Base-by-base conservation (phyloP, 2,113 vertebrate genomes). In the Mastomys natalensis region DNA sequence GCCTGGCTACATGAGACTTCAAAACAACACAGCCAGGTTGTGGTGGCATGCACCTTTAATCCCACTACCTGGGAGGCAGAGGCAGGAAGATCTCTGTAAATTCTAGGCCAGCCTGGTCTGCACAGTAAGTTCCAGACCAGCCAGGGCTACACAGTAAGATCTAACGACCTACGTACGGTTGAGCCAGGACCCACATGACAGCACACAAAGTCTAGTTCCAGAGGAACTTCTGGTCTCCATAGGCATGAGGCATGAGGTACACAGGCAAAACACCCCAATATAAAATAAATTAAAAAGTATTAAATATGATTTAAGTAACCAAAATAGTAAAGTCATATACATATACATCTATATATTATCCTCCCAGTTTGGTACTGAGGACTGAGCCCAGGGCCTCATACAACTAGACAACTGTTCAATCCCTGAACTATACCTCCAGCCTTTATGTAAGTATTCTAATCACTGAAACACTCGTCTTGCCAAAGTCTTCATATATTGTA, bases 401-500 rank as follows among this genome's bases (percentile, higher is more conserved):
- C 4, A 86, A 19, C 34, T 37, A 53, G 62, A 19, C 29, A 68
- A 70, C 7, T 68, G 48, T 34, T 45, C 60, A n/a, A 55, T 26
- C 70, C 12, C 12, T 45, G 17, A 10, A 19, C 43, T 86, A 85
- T 2, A 51, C 31, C 37, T 40, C 70, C 16, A 89, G 26, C 74
- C 43, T n/a, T 40, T 37, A 81, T 21, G 45, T 7, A 95, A 81
- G 97, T 62, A 92, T 73, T 92, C 78, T 68, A 73, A 77, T 45
- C 19, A 90, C 22, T 87, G 94, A 92, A 95, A 94, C 93, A 84
- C 2, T 66, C 5, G 55, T 24, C 37, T 29, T 70, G 17, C 2
- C 34, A 94, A 77, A 85, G 43, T 43, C 73, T 93, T 93, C n/a
- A 90, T 45, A 96, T 90, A 96, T 64, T 85, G 85, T 70, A 62